Evolutionary conservation across 2,888 invertebrate genomes (phyloP), one percentile per base, ranked within the genome.

Genomic region (Luffia ferchaultella): DNA sequence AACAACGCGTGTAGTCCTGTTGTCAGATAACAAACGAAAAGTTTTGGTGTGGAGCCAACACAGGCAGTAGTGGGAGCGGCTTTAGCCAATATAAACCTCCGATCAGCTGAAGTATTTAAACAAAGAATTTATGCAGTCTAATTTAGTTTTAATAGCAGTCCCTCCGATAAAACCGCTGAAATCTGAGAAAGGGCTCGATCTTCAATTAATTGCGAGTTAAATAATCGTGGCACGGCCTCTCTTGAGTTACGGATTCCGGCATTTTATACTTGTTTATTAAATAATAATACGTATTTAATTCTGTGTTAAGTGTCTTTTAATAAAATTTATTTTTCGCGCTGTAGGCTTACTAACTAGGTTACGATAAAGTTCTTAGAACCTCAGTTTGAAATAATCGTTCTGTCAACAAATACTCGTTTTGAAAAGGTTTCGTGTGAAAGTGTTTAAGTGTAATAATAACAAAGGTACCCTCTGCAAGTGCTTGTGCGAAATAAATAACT

Each of bases 41-140:
- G 60, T 66, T 70, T 73, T 73, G 74, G 72, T 72, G 56, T 60
- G 45, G 49, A 64, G 72, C 73, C 76, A 76, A 75, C 60, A 62
- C 61, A 66, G 68, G 67, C 49, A 53, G 64, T 57, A 51, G 50
- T 61, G 65, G 64, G 57, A 61, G 60, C 59, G 49, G 59, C 60
- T 61, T 15, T 61, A 60, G 57, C 60, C 55, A 55, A 60, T 59
- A 62, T 73, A 68, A 71, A 73, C 69, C 67, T 66, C 52, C 20
- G 45, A 56, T 59, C 62, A 64, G 63, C 30, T 30, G 30, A 30
- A 30, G 30, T 12, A 30, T 30, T 30, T 30, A 30, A 30, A 30
- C 30, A 30, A 30, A 30, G 30, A 30, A 30, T 30, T 30, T 30
- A 30, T 30, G 30, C 30, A 7, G 3, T 30, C 30, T 30, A 30